Evolutionary conservation across 1,140 invertebrate species (phyloP).

Genomic region (Anastatus disparis): DNA sequence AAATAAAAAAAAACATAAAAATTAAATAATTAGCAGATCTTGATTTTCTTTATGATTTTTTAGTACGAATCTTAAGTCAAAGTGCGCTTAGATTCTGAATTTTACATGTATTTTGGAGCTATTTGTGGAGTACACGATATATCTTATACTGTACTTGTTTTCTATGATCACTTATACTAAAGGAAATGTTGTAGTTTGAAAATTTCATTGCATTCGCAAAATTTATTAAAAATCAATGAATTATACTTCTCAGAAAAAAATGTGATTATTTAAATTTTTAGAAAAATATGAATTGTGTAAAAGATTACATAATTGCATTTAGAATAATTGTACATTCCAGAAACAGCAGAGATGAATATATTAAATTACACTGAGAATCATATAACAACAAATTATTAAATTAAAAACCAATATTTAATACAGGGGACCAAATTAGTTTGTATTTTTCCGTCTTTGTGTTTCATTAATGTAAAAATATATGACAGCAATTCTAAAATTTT

Average conservation of each 20-base stretch:
- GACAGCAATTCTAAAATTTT: neutral
- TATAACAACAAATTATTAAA: neutral
- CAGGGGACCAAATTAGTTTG: constrained; percentile 37
- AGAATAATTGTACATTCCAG: constrained; percentile 25
- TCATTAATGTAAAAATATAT: too few species aligned
- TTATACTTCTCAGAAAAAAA: neutral
- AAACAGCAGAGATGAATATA: too few species aligned
- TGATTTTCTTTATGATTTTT: neutral
- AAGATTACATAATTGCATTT: constrained; percentile 21
- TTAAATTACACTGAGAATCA: constrained; percentile 35
- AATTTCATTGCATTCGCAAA: neutral
- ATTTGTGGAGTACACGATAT: neutral
- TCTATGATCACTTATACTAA: constrained; percentile 7
- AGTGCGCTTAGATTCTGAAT: constrained; percentile 18
- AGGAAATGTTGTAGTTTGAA: neutral
- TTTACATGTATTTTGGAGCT: constrained; percentile 3
- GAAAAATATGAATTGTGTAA: neutral
- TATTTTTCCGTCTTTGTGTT: neutral
- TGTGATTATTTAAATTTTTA: neutral
- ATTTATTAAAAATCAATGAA: neutral
- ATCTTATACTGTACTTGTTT: constrained; percentile 9
- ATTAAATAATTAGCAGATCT: neutral
- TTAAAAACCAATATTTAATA: constrained; percentile 13
- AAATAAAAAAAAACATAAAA: too few species aligned
- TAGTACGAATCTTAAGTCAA: constrained; percentile 6